Evolutionary conservation across 2,888 invertebrate species (phyloP).

Genomic region (Apoda limacodes): DNA sequence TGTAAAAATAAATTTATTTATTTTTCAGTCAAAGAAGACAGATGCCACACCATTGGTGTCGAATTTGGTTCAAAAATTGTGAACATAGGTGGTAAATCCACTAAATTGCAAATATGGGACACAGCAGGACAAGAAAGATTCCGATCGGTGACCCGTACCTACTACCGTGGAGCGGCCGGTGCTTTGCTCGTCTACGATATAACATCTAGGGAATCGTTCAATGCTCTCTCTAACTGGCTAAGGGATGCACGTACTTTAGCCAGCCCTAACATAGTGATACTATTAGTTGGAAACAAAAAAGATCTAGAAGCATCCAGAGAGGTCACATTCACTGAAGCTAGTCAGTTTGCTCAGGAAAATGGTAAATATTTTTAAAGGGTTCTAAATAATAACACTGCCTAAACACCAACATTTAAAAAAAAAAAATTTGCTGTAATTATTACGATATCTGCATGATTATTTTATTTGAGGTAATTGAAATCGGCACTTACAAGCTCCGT

Average conservation of each 20-base stretch:
- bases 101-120: conserved; percentile 86
- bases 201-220: conserved; percentile 92
- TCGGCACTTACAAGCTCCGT: too few species aligned
- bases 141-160: conserved; percentile 89
- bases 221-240: conserved; percentile 89
- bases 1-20: too few species aligned
- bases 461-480: too few species aligned
- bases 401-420: background rate
- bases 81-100: conserved; percentile 84
- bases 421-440: too few species aligned
- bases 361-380: conserved; percentile 51
- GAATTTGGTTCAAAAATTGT: conserved; percentile 90
- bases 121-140: conserved; percentile 99
- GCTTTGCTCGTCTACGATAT: conserved; percentile 92
- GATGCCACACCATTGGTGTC: conserved; percentile 87
- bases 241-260: conserved; percentile 84
- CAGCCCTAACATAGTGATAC: conserved; percentile 83
- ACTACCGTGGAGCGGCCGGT: conserved; percentile 91
- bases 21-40: conserved; percentile 81
- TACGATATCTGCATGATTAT: too few species aligned
- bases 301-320: conserved; percentile 85
- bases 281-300: conserved; percentile 85
- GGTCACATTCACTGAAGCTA: conserved; percentile 85
- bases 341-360: conserved; percentile 87
- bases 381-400: background rate